Evolutionary conservation across 2,113 vertebrate genomes (phyloP), one percentile per base, ranked within the genome.

Genomic region (Benitochromis conjunctus): DNA sequence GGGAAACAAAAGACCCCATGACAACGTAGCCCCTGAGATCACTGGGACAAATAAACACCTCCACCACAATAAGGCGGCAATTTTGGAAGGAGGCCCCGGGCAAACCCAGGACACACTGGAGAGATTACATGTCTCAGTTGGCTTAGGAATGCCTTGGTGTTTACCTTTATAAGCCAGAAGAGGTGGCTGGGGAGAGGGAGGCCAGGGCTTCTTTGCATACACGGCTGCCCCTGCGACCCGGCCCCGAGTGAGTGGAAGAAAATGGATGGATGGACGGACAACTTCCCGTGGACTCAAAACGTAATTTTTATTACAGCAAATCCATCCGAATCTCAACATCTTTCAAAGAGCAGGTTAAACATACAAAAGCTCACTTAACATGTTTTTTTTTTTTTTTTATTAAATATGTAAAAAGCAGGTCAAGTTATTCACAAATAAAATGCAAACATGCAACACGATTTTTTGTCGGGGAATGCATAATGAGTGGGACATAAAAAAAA

Each of bases 361-460:
- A 95, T 96, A 96, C 93, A 96, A 95, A 96, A 94, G 92, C 91
- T 94, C 94, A 95, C 91, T 96, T 97, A 96, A 98, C 97, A 97
- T 96, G 94, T 90, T 94, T 96, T 90, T 29, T 4, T 64, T 4
- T 3, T 64, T 96, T 98, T 95, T 95, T 96, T 97, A 99, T 99
- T 99, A 99, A 99, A 99, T 99, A 99, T 98, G 98, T 99, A 99
- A 99, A 99, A 98, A 96, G 97, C 98, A 97, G 98, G 96, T 98
- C 97, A 96, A 96, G 97, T 98, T 99, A 99, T 99, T 98, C 98
- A 99, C 98, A 98, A 97, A 97, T 95, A 94, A 98, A 99, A 99
- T 96, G 97, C 98, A 98, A 97, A 97, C 99, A 99, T 99, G 99
- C 99, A 95, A 98, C 98, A 98, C 90, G 90, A 94, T 96, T 97